These are phyloP conservation scores for Ammodytes marinus DNA, from an alignment of 2,113 vertebrate species.

Conservation along the genomic window DNA sequence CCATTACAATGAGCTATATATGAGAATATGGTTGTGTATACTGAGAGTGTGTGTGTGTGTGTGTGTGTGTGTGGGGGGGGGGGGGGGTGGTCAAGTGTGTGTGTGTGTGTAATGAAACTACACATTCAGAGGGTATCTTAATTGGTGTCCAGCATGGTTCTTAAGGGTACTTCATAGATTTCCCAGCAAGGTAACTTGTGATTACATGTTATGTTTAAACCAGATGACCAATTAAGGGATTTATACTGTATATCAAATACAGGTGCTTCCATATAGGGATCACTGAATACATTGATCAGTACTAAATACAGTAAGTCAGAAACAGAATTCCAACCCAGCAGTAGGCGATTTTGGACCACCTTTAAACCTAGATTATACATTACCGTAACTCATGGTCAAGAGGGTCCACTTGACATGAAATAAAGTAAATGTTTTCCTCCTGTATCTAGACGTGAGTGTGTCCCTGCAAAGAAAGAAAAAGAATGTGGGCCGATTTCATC, in stretches of 20 bases:
- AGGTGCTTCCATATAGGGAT: background rate
- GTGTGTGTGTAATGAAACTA: background rate
- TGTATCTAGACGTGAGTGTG: background rate
- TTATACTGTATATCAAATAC: too few species aligned
- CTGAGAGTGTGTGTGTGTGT: background rate
- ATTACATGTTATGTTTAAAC: background rate
- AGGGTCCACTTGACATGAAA: background rate
- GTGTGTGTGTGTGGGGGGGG: background rate
- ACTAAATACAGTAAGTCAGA: background rate
- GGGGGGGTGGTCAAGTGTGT: background rate
- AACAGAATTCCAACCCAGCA: background rate
- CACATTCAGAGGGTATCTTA: background rate
- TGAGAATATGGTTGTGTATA: too few species aligned
- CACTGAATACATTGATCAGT: background rate
- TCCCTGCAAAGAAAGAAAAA: background rate
- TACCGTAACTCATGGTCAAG: rapidly evolving
- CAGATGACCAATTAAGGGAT: background rate
- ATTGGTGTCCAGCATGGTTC: background rate
- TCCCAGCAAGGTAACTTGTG: background rate
- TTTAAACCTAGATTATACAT: background rate
- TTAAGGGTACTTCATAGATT: background rate
- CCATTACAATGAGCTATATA: background rate
- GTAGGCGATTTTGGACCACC: background rate
- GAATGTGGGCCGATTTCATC: background rate
- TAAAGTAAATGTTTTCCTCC: background rate